Base-by-base conservation (phyloP, 2,888 invertebrate genomes). In the Branchipolynoe longqiensis region DNA sequence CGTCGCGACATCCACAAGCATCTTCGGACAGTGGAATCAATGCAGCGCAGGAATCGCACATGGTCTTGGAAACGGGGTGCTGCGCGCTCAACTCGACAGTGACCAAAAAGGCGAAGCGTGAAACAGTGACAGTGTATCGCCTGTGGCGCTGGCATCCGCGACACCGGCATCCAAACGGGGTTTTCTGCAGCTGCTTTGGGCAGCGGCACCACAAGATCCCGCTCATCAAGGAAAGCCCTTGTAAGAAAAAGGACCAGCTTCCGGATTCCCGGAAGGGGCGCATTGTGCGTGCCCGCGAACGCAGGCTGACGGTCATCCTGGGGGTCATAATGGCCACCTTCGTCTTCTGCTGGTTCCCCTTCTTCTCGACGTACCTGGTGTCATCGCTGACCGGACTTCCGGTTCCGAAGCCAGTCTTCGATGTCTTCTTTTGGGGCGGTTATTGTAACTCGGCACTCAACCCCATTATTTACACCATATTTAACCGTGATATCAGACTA, bases 241-340 rank as follows among this genome's bases (percentile, higher is more conserved):
- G 18, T 58, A 8, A 18, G 25, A 58, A 58, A 25, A 40, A 36
- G 36, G 69, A 62, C 8, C 31, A 54, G 25, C 14, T 12, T 14
- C 4, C 8, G 28, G 40, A 78, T n/a, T 12, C 58, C 6, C 82
- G 48, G 93, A 98, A 98, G 94, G 95, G 98, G 86, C 95, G 98
- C 90, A 95, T 99, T 91, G 98, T 98, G 0, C 95, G 98, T 89
- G 98, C 98, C 91, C 97, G 98, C 93, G 99, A 99, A 94, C 97
- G 99, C 91, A 95, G 99, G 73, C 99, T 99, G 0, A 99, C 99
- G 0, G 95, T 99, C 36, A 98, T 99, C 89, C 95, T 99, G 89
- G 99, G 99, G 56, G 95, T 99, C 87, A 99, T 99, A 90, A 98
- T 99, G 97, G 98, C 98, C 87, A 98, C 98, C 90, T 99, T 99